Conservation (phyloP, 2,888 invertebrate species). For the Esperia sulphurella region DNA sequence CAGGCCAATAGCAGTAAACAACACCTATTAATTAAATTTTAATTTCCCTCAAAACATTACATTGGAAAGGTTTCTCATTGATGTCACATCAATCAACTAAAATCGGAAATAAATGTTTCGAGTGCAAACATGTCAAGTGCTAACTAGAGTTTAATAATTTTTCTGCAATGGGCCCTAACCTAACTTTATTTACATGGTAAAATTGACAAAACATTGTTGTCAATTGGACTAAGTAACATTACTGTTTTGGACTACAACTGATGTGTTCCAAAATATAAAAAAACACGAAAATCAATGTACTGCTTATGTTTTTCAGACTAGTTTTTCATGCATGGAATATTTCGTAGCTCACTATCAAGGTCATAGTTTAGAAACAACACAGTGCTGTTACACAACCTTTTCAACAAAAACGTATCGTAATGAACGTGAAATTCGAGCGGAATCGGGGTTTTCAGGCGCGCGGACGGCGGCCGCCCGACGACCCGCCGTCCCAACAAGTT, state of each 20-base stretch:
- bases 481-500: constrained; percentile 52
- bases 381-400: constrained; percentile 61
- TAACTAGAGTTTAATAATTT: too few relatives aligned
- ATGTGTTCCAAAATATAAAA: background rate
- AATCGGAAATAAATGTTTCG: too few relatives aligned
- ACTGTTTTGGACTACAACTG: background rate
- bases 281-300: background rate
- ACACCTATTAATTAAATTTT: too few relatives aligned
- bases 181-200: background rate
- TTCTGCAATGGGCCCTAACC: background rate
- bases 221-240: background rate
- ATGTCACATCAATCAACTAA: too few relatives aligned
- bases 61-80: too few relatives aligned
- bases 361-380: constrained; percentile 45
- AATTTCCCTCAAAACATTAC: too few relatives aligned
- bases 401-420: constrained; percentile 24
- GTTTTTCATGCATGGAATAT: constrained; percentile 30
- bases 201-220: background rate
- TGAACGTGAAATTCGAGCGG: constrained; percentile 24
- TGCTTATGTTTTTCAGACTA: background rate
- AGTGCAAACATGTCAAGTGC: too few relatives aligned
- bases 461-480: constrained; percentile 36
- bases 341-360: constrained; percentile 32
- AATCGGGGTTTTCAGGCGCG: constrained; percentile 37
- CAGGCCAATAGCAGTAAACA: background rate